Percentiles rank a stretch among this genome's conserved stretches.
These are phyloP conservation scores for Cassiopea andromeda DNA, from an alignment of 30 jellyfish, hydroid and myxozoan genomes.

Conservation along the genomic window DNA sequence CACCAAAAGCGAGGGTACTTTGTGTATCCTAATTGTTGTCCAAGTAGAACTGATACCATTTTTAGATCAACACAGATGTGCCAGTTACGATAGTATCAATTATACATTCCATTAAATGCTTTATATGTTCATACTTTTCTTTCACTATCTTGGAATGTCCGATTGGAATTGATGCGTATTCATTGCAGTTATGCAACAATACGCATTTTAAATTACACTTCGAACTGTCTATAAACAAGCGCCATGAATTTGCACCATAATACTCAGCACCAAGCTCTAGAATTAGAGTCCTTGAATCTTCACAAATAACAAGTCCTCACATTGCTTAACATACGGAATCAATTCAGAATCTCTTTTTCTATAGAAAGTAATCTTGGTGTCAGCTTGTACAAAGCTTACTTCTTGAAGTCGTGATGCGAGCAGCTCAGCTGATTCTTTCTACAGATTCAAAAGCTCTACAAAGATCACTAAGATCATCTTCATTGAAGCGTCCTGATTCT, in stretches of 20 bases:
- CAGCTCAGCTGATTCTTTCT: conserved; percentile 44
- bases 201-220: conserved; percentile 37
- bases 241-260: conserved; percentile 34
- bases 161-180: conserved; percentile 36
- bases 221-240: conserved; percentile 48
- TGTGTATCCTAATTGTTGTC: conserved; percentile 17
- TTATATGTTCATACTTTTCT: conserved; percentile 40
- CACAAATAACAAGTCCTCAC: conserved; percentile 26
- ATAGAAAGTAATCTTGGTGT: conserved; percentile 34
- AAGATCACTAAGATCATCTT: conserved; percentile 51
- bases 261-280: conserved; percentile 10
- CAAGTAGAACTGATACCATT: conserved; percentile 47
- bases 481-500: conserved; percentile 30
- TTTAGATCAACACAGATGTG: conserved; percentile 36
- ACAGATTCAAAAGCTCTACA: conserved; percentile 19
- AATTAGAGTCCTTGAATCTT: conserved; percentile 9
- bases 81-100: conserved; percentile 37
- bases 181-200: conserved; percentile 46
- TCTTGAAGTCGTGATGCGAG: conserved; percentile 41
- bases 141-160: conserved; percentile 51
- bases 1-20: conserved; percentile 33
- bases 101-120: conserved; percentile 41
- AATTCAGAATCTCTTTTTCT: conserved; percentile 34
- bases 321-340: conserved; percentile 4
- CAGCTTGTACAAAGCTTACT: conserved; percentile 29